Conservation (phyloP, 1,140 invertebrate genomes). For the Diorhabda sublineata region DNA sequence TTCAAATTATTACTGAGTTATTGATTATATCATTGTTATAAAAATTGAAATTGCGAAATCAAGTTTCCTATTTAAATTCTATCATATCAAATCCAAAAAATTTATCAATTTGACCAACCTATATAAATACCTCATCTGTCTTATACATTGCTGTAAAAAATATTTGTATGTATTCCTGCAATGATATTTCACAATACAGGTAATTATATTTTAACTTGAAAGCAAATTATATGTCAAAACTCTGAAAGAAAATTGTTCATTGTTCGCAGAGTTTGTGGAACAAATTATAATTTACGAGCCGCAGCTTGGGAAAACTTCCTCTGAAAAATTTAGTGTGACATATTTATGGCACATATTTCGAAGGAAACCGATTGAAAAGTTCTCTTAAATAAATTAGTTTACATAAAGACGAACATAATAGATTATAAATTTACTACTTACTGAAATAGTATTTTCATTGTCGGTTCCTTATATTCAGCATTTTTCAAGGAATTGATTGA, state of each 20-base stretch:
- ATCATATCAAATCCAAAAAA: too few species aligned
- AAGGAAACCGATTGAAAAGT: neutral
- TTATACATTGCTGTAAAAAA: neutral
- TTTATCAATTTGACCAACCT: neutral
- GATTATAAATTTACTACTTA: too few species aligned
- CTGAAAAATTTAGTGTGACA: neutral
- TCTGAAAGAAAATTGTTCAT: neutral
- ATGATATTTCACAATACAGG: slow-evolving; percentile 2
- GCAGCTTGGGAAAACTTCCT: neutral
- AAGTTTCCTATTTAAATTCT: too few species aligned
- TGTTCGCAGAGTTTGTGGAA: slow-evolving; percentile 1
- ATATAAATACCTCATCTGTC: neutral
- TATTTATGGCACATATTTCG: neutral
- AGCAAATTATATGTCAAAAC: neutral
- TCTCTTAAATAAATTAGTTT: neutral
- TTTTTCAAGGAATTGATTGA: too few species aligned
- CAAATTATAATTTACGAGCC: slow-evolving; percentile 1
- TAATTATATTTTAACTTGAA: slow-evolving; percentile 3
- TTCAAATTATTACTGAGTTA: too few species aligned
- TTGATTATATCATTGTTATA: too few species aligned
- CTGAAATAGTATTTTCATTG: too few species aligned
- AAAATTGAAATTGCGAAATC: too few species aligned
- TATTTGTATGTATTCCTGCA: neutral
- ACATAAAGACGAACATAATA: neutral
- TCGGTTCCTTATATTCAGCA: too few species aligned